Base-by-base conservation (phyloP, 2,888 invertebrate genomes). In the Euzetes globulus region DNA sequence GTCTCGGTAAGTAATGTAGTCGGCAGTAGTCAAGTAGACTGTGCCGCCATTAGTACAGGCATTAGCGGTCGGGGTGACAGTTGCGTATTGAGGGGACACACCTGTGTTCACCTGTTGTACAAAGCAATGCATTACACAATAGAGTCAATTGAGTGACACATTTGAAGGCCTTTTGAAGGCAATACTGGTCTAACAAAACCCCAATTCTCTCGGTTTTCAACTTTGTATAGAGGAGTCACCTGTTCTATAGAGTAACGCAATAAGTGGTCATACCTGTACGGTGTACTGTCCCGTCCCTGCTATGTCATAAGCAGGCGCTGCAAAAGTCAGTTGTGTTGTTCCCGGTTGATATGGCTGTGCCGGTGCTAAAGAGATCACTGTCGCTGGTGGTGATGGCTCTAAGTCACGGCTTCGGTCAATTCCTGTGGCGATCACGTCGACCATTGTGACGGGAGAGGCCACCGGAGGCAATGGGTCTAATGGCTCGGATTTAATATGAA, bases 1-100 rank as follows among this genome's bases (percentile, higher is more conserved):
- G 25, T 76, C 76, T 37, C 76, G 55, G 60, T 76, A 76, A n/a
- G 76, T 73, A 25, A 76, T 72, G 60, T 76, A 76, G 58, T 76
- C 76, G 17, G 76, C 50, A n/a, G 76, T 76, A 25, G 75, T 72
- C 45, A 76, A 55, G 47, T 76, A 72, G 25, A 75, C 72, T 9
- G 73, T 75, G 17, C 74, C 74, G 45, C 60, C 72, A 37, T 74
- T 76, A n/a, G 65, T 37, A 3, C 47, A 41, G 27, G 74, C 65
- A 52, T 58, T 47, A 45, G 25, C 45, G 25, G 76, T 55, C 13
- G 74, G 74, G 15, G 74, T 74, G 17, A 76, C 76, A 17, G 76
- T 72, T 29, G 72, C 72, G 22, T 76, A 75, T 25, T 75, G 76
- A n/a, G 76, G 72, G 15, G 76, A 33, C 33, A 75, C 68, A 60